A percentile compares a stretch with the other conserved stretches of the same genome.
phyloP scores from a whole-genome alignment of 2,888 invertebrate species.

The Acanthococcus lagerstroemiae region DNA sequence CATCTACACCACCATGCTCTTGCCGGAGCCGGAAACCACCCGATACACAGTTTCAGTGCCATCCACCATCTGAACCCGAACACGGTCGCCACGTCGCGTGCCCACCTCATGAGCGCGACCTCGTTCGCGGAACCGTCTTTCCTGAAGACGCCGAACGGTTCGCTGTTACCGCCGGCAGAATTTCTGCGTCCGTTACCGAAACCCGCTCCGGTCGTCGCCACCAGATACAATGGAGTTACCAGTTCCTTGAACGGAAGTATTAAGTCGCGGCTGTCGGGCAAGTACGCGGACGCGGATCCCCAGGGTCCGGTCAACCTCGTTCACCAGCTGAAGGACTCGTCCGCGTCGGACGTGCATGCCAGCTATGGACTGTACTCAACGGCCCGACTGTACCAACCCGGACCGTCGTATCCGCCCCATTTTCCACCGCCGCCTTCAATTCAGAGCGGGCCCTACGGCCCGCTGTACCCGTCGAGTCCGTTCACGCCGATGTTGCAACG shows the following conservation, averaged over 20 bases:
- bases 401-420: constrained; percentile 37
- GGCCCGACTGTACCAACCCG: constrained; percentile 34
- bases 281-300: constrained; percentile 13
- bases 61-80: constrained; percentile 1
- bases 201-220: constrained; percentile 42
- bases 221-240: constrained; percentile 35
- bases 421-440: constrained; percentile 42
- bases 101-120: constrained; percentile 39
- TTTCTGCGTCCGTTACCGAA: constrained; percentile 58
- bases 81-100: neutral
- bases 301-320: constrained; percentile 43
- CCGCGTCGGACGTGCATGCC: neutral
- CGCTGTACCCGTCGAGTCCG: neutral
- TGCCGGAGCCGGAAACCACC: neutral
- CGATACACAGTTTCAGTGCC: constrained; percentile 2
- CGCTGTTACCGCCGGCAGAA: constrained; percentile 42
- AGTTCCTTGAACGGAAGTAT: constrained; percentile 17
- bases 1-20: constrained; percentile 29
- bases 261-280: neutral
- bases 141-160: constrained; percentile 22
- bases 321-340: constrained; percentile 41
- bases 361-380: neutral
- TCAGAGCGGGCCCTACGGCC: constrained; percentile 42
- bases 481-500: neutral
- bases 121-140: constrained; percentile 39